Evolutionary conservation across 2,888 invertebrate species (phyloP), one percentile per base, ranked within the genome.

Genomic region (Acanthococcus lagerstroemiae): DNA sequence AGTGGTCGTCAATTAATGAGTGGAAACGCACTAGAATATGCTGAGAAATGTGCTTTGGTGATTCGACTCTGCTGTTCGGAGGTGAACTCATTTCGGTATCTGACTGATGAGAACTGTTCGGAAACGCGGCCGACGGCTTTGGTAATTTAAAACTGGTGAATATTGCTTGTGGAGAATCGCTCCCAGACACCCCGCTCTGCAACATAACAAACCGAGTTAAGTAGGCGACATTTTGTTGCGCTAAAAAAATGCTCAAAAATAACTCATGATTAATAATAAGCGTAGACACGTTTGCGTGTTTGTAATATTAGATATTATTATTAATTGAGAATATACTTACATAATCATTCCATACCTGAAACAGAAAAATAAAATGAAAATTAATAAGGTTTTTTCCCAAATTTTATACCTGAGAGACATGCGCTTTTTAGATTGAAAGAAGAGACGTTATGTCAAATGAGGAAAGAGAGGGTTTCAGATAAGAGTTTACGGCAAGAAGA

Each of bases 131-230:
- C 58, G 71, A 71, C 12, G 81, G 79, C 77, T 91, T 92, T 19
- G 93, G 92, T 69, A 94, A 80, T 75, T 94, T 94, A 76, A 94
- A 94, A 71, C 91, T 92, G 19, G 93, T 92, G 75, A 93, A 94
- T 71, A 93, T 90, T 1, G 93, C 93, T 77, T 93, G 90, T 0
- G 91, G 92, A 30, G 88, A 86, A 72, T 85, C 81, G 73, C 70
- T 69, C 4, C 69, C 69, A 67, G 70, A 74, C 74, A 71, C 78
- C 75, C 67, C 75, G 70, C 68, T 78, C 77, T 72, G 50, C 21
- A 26, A 69, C 30, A 52, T 21, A 45, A 45, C 15, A 19, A 45
- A 45, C n/a, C n/a, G n/a, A n/a, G n/a, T n/a, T n/a, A n/a, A n/a
- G n/a, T n/a, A n/a, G n/a, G n/a, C n/a, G n/a, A n/a, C n/a, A n/a